Evolutionary conservation across 2,797 vertebrate species (phyloP), one percentile per base, ranked within the genome.

Genomic region (Simalia tracyae): DNA sequence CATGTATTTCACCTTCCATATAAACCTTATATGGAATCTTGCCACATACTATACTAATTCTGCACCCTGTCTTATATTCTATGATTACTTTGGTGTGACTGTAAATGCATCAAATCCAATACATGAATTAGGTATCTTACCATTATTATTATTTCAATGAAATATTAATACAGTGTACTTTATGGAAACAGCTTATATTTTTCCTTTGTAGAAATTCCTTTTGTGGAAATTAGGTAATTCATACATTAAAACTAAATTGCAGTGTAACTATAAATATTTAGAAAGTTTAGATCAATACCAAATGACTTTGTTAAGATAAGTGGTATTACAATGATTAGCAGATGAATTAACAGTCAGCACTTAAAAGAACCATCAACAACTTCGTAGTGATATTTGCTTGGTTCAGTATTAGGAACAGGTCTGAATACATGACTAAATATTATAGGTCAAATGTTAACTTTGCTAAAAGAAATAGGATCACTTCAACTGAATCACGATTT

Each of bases 211-310:
- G 88, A 1, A 42, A 7, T 76, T 42, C 36, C 42, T 76, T 42
- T 42, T 42, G 36, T 42, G 86, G 96, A 97, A 97, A 97, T 96
- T 94, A 96, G 94, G 84, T 94, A 95, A 92, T 89, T 92, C 91
- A 59, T 96, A 97, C 97, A 97, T 97, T 97, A 97, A 97, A 96
- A 86, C 94, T 95, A 94, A 96, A 97, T 95, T 96, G 95, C 93
- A 94, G 60, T 4, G 87, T 93, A 90, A 61, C 91, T 94, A 93
- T 89, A 96, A 97, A 93, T 92, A 95, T 95, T 96, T 95, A 94
- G 28, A 64, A 95, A 95, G 95, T 94, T 95, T 91, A 90, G 84
- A 91, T 91, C 96, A 96, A 96, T 96, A 92, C 86, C 89, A 96
- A 97, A 97, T 91, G 94, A 97, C 96, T 96, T 97, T 96, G 97